Base-by-base conservation (phyloP, 2,888 invertebrate species). In the Amiota minor region DNA sequence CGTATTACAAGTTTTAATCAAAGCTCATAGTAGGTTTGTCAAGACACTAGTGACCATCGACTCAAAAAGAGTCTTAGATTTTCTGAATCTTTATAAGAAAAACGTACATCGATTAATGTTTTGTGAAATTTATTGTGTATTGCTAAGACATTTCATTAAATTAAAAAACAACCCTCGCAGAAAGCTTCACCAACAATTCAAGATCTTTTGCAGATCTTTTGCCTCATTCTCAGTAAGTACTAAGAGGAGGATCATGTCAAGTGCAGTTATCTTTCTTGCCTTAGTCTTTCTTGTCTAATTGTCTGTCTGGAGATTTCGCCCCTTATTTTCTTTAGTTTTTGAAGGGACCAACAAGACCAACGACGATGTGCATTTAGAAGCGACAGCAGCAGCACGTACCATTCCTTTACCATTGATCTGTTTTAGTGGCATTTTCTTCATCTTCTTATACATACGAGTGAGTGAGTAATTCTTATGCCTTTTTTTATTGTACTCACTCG, bases 191-290 rank as follows among this genome's bases (percentile, higher is more conserved):
- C 35, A 35, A 35, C 35, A 35, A 35, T 8, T 6, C 35, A 35
- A 6, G 35, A 35, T 35, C 2, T 23, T 23, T 23, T 3, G 23
- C 23, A 23, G 16, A 56, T 16, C 56, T 20, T 20, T 20, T 59
- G 16, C 59, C 23, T 53, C 53, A 53, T 14, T n/a, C 53, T 53
- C 53, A 53, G 12, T 12, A 12, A 56, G 59, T 9, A n/a, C 59
- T 16, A 10, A 16, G 18, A 59, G 18, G n/a, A 12, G 59, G 59
- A 20, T 23, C 50, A 53, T 68, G 67, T 68, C 67, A 68, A 68
- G 53, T 53, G 67, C 67, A 68, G 67, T 68, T 68, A 68, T 53
- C 20, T 53, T 23, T 14, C 20, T 1, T 67, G 35, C 6, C 35
- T 4, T 35, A 35, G 35, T 62, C n/a, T 35, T n/a, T 35, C 45